These are phyloP conservation scores for Ophthalmolycus amberensis DNA, from an alignment of 2,113 vertebrate species.

Conservation along the genomic window DNA sequence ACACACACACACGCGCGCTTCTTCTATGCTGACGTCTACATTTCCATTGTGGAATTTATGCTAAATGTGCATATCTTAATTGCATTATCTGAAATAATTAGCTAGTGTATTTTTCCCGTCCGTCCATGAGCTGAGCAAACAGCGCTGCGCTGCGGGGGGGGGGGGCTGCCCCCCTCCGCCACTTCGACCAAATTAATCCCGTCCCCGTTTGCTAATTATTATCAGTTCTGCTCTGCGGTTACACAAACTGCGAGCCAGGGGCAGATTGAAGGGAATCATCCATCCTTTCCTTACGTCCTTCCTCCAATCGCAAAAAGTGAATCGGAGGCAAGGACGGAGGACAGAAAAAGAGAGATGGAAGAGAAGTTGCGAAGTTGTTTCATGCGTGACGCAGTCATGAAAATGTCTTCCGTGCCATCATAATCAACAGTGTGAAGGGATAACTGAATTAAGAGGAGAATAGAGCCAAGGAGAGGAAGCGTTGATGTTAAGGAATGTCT, in stretches of 20 bases:
- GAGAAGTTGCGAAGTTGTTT: not conserved
- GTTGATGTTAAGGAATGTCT: not conserved
- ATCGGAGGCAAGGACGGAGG: not conserved
- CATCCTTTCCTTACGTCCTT: not conserved
- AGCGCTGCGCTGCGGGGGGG: slow-evolving; percentile 37
- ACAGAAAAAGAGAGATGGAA: not conserved
- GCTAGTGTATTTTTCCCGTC: slow-evolving; percentile 59
- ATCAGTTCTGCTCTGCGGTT: slow-evolving; percentile 70
- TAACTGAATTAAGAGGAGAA: not conserved
- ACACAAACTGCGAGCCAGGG: slow-evolving; percentile 28
- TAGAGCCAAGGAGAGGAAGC: not conserved
- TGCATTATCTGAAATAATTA: slow-evolving; percentile 77
- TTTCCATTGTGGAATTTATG: slow-evolving; percentile 74
- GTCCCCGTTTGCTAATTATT: slow-evolving; percentile 84
- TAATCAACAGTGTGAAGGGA: not conserved
- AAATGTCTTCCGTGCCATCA: not conserved
- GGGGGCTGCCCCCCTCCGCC: slow-evolving; percentile 7
- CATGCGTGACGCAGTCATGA: not conserved
- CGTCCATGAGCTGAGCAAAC: slow-evolving; percentile 59
- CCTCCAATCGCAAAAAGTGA: not conserved
- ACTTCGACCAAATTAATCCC: slow-evolving; percentile 44
- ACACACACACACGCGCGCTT: slow-evolving; percentile 17
- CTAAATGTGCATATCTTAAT: slow-evolving; percentile 78
- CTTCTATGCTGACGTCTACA: slow-evolving; percentile 70
- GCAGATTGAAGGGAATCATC: not conserved